These are phyloP conservation scores for Pipistrellus pipistrellus DNA, from an alignment of 2,797 vertebrate species.

Conservation along the genomic window DNA sequence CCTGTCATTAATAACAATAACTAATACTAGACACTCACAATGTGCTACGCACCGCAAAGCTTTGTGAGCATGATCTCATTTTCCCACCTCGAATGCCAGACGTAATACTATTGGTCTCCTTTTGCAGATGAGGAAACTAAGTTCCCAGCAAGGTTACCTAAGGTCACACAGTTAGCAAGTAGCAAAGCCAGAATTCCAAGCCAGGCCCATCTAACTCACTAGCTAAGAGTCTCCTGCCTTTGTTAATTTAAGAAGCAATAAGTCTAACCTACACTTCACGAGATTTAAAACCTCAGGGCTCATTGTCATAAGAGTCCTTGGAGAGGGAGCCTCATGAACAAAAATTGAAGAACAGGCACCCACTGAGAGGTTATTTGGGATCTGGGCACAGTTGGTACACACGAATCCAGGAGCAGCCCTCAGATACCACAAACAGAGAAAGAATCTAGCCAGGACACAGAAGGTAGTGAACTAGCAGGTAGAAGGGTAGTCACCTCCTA, in stretches of 20 bases:
- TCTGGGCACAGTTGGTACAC: background rate
- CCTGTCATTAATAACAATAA: background rate
- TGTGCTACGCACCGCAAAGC: background rate
- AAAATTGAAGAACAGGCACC: background rate
- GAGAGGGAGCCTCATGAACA: slow-evolving; percentile 44
- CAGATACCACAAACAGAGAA: background rate
- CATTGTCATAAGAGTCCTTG: background rate
- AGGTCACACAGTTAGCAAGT: slow-evolving; percentile 31
- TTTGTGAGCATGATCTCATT: background rate
- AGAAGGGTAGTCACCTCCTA: background rate
- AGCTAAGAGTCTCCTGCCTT: background rate
- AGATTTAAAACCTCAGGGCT: slow-evolving; percentile 50
- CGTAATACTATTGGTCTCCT: background rate
- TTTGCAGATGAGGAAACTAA: slow-evolving; percentile 43
- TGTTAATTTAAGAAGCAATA: background rate
- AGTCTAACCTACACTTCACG: background rate
- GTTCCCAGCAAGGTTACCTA: slow-evolving; percentile 2
- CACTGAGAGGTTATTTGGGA: background rate
- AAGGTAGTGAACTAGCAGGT: background rate
- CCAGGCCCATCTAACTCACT: background rate
- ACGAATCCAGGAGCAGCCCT: background rate
- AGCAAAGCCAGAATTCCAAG: slow-evolving; percentile 50
- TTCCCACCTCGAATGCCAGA: slow-evolving; percentile 28
- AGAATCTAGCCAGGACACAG: slow-evolving; percentile 15
- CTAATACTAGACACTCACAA: background rate